phyloP scores from a whole-genome alignment of 2,888 invertebrate genomes.

The Pherbina coryleti region DNA sequence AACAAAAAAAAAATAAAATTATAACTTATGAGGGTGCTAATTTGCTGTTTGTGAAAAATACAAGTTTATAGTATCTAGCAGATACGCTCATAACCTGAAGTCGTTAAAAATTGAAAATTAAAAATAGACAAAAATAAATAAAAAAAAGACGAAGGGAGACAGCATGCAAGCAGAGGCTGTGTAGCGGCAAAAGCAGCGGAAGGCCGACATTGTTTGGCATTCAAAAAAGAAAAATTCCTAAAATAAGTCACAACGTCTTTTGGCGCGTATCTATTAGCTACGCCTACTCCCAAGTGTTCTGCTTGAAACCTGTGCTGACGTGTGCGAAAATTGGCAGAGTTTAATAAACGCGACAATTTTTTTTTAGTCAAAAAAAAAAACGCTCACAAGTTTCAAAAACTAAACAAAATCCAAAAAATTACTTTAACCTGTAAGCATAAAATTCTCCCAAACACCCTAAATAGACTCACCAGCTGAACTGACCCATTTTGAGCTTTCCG shows the following conservation, averaged over 20 bases:
- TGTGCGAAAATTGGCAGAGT: neutral
- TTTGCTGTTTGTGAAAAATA: neutral
- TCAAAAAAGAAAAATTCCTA: neutral
- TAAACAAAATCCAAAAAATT: neutral
- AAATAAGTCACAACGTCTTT: neutral
- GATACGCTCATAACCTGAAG: neutral
- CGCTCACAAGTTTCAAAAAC: too few species aligned
- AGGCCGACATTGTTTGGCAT: neutral
- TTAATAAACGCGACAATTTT: neutral
- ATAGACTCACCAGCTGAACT: neutral
- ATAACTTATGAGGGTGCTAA: neutral
- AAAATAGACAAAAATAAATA: neutral
- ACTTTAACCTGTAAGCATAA: too few species aligned
- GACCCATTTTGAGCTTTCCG: neutral
- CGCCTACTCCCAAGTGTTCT: neutral
- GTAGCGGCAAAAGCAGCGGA: neutral
- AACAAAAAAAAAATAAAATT: neutral
- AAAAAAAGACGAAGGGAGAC: neutral
- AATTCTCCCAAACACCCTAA: neutral
- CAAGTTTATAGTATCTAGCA: neutral
- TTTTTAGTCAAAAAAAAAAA: too few species aligned
- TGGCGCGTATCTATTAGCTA: slow-evolving; percentile 4
- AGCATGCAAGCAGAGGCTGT: neutral
- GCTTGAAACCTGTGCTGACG: neutral
- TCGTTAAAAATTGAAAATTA: neutral